Conservation (phyloP, 2,888 invertebrate genomes). For the Lepidonotus clava region DNA sequence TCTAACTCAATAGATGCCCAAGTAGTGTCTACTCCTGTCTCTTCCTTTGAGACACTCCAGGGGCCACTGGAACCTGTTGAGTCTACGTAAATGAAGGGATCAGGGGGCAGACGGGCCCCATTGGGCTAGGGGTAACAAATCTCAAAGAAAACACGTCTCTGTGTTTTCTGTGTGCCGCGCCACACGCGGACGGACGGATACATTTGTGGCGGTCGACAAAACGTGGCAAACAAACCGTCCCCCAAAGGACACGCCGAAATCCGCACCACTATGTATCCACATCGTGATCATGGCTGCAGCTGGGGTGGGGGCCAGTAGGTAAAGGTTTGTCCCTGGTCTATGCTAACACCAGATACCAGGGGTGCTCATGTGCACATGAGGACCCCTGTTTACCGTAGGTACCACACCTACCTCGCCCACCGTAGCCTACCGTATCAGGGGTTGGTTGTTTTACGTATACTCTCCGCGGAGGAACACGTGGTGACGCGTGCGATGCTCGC, state of each 20-base stretch:
- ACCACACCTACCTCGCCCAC: not conserved
- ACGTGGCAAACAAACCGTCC: not conserved
- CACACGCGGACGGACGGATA: not conserved
- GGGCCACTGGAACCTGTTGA: too few relatives aligned
- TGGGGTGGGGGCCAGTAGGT: not conserved
- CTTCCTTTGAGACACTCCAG: too few relatives aligned
- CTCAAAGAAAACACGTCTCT: not conserved
- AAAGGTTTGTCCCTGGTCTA: not conserved
- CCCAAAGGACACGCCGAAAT: not conserved
- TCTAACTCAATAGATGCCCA: too few relatives aligned
- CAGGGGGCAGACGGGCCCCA: too few relatives aligned
- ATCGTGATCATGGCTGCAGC: not conserved
- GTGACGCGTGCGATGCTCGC: constrained; percentile 7
- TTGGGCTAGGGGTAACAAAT: not conserved
- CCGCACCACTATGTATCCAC: not conserved
- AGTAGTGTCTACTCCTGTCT: too few relatives aligned
- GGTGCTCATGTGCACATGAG: not conserved
- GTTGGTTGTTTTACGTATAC: constrained; percentile 38
- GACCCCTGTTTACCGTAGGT: not conserved
- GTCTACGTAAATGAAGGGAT: not conserved
- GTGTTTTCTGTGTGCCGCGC: not conserved
- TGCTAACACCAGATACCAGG: not conserved
- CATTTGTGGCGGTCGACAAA: not conserved
- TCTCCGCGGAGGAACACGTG: not conserved
- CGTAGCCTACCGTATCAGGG: not conserved